A percentile compares a stretch with the other conserved stretches of the same genome.
These are phyloP conservation scores for Empidonax traillii DNA, from an alignment of 2,113 vertebrate species.

Conservation along the genomic window DNA sequence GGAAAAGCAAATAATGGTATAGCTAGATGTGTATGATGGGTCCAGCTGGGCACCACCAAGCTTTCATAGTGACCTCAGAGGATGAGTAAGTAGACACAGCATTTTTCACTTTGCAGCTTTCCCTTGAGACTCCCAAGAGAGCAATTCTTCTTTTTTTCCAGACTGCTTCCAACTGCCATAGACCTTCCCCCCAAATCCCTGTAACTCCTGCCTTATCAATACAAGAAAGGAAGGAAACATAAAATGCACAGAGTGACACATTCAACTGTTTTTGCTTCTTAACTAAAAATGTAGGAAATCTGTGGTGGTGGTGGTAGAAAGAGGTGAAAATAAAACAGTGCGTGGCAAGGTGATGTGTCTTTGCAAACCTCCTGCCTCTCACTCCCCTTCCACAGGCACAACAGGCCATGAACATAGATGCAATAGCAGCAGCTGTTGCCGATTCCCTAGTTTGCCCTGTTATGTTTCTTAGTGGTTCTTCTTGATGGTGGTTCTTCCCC, in stretches of 20 bases:
- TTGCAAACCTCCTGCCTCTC: background rate
- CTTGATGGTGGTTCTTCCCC: background rate
- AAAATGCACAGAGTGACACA: background rate
- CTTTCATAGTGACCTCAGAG: background rate
- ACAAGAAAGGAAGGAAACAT: constrained; percentile 21
- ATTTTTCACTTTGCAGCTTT: background rate
- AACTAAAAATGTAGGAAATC: background rate
- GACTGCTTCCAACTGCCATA: background rate
- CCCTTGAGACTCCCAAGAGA: background rate
- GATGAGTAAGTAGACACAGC: background rate
- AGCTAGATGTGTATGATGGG: background rate
- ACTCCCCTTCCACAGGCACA: background rate
- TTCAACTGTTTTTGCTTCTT: background rate
- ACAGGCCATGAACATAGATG: accelerated
- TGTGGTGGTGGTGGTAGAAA: background rate
- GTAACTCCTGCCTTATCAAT: background rate
- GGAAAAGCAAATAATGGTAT: background rate
- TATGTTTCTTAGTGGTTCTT: background rate
- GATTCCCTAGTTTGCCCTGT: accelerated
- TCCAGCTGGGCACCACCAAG: background rate
- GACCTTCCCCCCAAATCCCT: background rate
- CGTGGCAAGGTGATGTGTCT: accelerated
- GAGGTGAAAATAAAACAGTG: background rate
- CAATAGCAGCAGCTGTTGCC: background rate
- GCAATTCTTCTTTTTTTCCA: background rate